Base-by-base conservation (phyloP, 2,113 vertebrate genomes). In the Hyaena hyaena region DNA sequence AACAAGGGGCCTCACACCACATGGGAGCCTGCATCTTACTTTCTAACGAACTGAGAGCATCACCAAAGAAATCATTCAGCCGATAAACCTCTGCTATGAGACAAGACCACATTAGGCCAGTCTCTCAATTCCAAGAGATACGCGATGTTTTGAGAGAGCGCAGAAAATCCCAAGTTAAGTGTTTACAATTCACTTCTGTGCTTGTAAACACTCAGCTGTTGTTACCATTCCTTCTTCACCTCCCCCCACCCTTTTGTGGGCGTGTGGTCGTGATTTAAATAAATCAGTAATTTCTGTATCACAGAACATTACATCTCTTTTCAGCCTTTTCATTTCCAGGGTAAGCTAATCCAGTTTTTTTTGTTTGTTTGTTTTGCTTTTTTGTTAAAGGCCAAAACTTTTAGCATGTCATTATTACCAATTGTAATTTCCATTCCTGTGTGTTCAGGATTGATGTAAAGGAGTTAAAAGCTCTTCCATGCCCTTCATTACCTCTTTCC, bases 401-500 rank as follows among this genome's bases (percentile, higher is more conserved):
- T 86, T 45, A 90, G 33, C 3, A 1, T 87, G 74, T 91, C 71
- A 19, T 84, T 88, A 28, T n/a, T 66, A 55, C 79, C 17, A 4
- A 23, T 11, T 55, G 61, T 71, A 33, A 82, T 58, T 94, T 71
- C 84, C 77, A 69, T 55, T 69, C 85, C 79, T 65, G 0, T 26
- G 58, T 71, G 71, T 48, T 88, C 55, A 92, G 79, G 65, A 85
- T n/a, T 43, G 69, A 83, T 17, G 35, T 74, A 85, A 94, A 89
- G 71, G 39, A 33, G 23, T 92, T 77, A 14, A 96, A 85, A 84
- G 33, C 77, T 65, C 84, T 63, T 73, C 69, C 23, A 0, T 33
- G 45, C 16, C 26, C 76, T 80, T 97, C 71, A 31, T 92, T 31
- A 50, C 48, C 84, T 61, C 35, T 79, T 93, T 76, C 79, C 91